These are phyloP conservation scores for Carterocephalus palaemon DNA, from an alignment of 2,888 invertebrate genomes.

Conservation along the genomic window DNA sequence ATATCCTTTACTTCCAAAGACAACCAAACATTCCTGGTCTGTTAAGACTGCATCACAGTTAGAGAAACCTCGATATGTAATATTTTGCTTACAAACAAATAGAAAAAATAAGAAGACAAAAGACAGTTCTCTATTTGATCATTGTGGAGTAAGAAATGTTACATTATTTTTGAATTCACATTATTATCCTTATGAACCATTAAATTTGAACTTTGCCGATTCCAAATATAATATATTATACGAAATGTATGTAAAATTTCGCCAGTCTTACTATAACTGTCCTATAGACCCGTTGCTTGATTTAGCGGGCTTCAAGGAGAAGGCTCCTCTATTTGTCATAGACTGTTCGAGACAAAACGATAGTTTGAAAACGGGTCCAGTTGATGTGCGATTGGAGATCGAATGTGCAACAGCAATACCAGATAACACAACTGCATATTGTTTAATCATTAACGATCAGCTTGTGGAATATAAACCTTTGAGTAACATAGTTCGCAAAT, in stretches of 20 bases:
- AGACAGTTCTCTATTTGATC: conserved; percentile 30
- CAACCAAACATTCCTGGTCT: conserved; percentile 41
- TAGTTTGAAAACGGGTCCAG: conserved; percentile 26
- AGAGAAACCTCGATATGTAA: conserved; percentile 46
- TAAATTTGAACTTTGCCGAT: conserved; percentile 34
- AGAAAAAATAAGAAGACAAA: conserved; percentile 37
- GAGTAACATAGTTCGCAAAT: no score
- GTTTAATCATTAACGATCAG: no score
- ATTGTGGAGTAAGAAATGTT: conserved; percentile 43
- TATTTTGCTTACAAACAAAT: conserved; percentile 49
- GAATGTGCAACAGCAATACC: no score
- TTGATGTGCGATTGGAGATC: conserved; percentile 28
- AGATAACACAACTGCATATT: no score
- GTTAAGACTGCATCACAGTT: conserved; percentile 43
- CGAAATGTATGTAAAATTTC: conserved; percentile 22
- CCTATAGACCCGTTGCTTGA: no score
- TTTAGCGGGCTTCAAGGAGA: no score
- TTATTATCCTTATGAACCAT: conserved; percentile 44
- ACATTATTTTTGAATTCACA: conserved; percentile 46
- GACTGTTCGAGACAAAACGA: no score
- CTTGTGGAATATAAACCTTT: no score
- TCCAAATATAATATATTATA: conserved; percentile 33
- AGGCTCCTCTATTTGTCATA: no score
- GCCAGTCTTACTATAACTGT: conserved; percentile 29
- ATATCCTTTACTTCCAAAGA: conserved; percentile 35